Conservation (phyloP, 2,797 vertebrate genomes). For the Carapus acus region DNA sequence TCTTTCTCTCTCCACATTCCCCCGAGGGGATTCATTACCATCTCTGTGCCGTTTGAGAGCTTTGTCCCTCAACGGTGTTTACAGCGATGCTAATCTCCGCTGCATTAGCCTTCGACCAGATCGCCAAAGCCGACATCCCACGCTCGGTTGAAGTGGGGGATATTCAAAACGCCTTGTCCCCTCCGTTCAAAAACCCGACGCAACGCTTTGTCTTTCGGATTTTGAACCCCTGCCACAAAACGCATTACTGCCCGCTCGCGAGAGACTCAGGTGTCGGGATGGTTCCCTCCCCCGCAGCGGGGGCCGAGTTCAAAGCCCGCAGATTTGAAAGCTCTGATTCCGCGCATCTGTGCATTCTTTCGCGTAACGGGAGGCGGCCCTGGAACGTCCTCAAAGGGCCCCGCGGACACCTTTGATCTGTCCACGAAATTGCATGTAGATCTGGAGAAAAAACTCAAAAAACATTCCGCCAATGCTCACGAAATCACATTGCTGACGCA, state of each 20-base stretch:
- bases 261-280: constrained; percentile 62
- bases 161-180: constrained; percentile 18
- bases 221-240: constrained; percentile 2
- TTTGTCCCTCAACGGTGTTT: constrained; percentile 56
- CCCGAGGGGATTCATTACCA: constrained; percentile 60
- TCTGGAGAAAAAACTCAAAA: too few species aligned
- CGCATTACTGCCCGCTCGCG: background rate
- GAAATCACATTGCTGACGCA: constrained; percentile 15
- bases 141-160: background rate
- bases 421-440: constrained; percentile 45
- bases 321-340: constrained; percentile 12
- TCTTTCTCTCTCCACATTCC: constrained; percentile 27
- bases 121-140: constrained; percentile 25
- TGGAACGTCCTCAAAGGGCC: constrained; percentile 64
- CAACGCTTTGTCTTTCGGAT: constrained; percentile 4
- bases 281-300: constrained; percentile 20
- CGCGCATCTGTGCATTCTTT: constrained; percentile 63
- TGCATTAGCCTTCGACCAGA: constrained; percentile 36
- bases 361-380: constrained; percentile 44
- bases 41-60: constrained; percentile 52
- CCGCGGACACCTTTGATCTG: constrained; percentile 59
- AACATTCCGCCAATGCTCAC: background rate
- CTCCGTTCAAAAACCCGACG: background rate
- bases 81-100: constrained; percentile 52
- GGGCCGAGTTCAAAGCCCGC: constrained; percentile 54